Conservation (phyloP, 2,888 invertebrate genomes). For the Tricholauxania praeusta region DNA sequence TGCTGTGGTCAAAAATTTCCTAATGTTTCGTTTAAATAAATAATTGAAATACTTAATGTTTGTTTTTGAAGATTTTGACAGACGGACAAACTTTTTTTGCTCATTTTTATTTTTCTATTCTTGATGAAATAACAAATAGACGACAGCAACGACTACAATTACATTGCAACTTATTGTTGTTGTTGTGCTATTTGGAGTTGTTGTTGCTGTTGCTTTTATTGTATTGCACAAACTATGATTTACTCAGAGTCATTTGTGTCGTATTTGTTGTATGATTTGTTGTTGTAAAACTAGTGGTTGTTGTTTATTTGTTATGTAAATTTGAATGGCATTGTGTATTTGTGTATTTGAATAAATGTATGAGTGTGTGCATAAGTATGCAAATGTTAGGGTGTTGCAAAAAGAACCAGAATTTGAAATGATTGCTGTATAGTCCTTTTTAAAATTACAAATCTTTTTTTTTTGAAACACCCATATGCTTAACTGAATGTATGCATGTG, state of each 20-base stretch:
- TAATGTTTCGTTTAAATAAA: too few relatives aligned
- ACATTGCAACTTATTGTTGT: neutral
- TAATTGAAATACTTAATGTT: too few relatives aligned
- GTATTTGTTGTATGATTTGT: slow-evolving; percentile 8
- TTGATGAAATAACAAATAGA: neutral
- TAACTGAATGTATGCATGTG: neutral
- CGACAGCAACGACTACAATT: neutral
- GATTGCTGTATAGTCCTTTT: too few relatives aligned
- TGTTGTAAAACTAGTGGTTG: slow-evolving; percentile 33
- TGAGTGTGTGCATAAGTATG: slow-evolving; percentile 21
- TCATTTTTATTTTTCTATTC: too few relatives aligned
- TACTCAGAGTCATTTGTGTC: slow-evolving; percentile 20
- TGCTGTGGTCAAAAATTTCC: too few relatives aligned
- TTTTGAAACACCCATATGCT: too few relatives aligned
- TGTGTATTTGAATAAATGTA: slow-evolving; percentile 32
- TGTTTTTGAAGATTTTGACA: too few relatives aligned
- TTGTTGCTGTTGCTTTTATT: slow-evolving; percentile 19
- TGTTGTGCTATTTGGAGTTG: slow-evolving; percentile 21
- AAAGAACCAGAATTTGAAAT: too few relatives aligned
- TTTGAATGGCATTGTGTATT: slow-evolving; percentile 35
- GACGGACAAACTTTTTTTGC: too few relatives aligned
- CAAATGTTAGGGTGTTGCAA: slow-evolving; percentile 31
- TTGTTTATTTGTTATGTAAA: slow-evolving; percentile 43
- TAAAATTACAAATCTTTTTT: too few relatives aligned
- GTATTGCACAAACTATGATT: slow-evolving; percentile 27